Percentiles rank a stretch among this genome's conserved stretches.
Conservation (phyloP, 2,888 invertebrate genomes). For the Cataglyphis livida region DNA sequence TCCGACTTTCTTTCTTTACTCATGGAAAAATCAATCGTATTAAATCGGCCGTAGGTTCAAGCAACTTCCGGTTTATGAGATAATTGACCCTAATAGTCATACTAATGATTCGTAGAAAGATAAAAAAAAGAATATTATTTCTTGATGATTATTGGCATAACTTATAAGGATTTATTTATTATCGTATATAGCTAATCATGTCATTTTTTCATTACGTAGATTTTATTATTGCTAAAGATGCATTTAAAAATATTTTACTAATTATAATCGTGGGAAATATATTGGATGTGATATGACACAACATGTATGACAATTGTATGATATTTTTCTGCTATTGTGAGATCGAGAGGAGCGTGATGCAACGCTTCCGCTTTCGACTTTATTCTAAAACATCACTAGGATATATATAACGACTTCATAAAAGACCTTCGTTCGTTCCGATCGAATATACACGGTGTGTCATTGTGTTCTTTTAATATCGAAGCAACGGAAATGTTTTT, state of each 20-base stretch:
- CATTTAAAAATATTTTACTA: background rate
- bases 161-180: background rate
- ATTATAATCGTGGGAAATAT: background rate
- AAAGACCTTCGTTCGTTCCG: background rate
- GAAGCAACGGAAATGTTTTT: background rate
- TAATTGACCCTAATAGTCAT: slow-evolving; percentile 55
- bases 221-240: background rate
- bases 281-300: background rate
- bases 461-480: slow-evolving; percentile 38
- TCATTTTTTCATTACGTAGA: background rate
- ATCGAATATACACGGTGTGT: background rate
- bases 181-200: background rate
- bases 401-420: background rate
- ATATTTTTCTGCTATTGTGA: background rate
- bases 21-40: slow-evolving; percentile 53
- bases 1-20: slow-evolving; percentile 5
- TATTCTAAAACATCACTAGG: background rate
- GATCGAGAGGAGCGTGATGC: background rate
- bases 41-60: slow-evolving; percentile 46
- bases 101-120: slow-evolving; percentile 8
- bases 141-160: background rate
- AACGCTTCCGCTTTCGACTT: background rate
- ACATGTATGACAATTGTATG: background rate
- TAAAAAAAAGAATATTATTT: slow-evolving; percentile 10
- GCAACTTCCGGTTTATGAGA: slow-evolving; percentile 46